Evolutionary conservation across 2,888 invertebrate species (phyloP), one percentile per base, ranked within the genome.

Genomic region (Strigamia transsilvanica): DNA sequence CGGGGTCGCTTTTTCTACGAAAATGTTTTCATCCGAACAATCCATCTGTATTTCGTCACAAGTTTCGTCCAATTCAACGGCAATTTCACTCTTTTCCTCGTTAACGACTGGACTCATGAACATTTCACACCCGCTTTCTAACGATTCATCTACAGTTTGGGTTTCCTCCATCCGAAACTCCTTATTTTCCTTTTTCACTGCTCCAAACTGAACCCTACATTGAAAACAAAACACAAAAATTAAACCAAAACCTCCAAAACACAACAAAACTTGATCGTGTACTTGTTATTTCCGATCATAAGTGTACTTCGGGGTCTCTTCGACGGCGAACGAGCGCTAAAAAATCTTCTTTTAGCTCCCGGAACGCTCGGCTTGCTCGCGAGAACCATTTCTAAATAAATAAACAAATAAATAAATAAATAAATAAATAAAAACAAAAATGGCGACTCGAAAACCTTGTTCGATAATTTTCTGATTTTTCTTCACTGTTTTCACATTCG

Each of bases 281-380:
- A 61, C 61, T 61, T 61, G 3, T 61, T 61, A 61, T 61, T 61
- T 18, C 61, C 61, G n/a, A 61, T 61, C 18, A n/a, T 61, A 18
- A 61, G 2, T 61, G 61, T 61, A 61, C 61, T 61, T 18, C 61
- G 6, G 1, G 18, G 18, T 61, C 18, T 5, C 23, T n/a, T 61
- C 18, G 61, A 61, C 23, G 61, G 61, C 61, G 61, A 61, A 18
- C 61, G 61, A 61, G 61, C 1, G 5, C 15, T 21, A 61, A 61
- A 61, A 61, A 61, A 61, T 10, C 18, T 61, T 10, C 61, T 18
- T 61, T 61, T 61, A 5, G 13, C 10, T 61, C 18, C 61, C 7
- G 61, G 18, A 18, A 18, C 10, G 10, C 42, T 42, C 12, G 42
- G 12, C 4, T 42, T 10, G 2, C 10, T 12, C 6, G 12, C 10